Percentiles rank a stretch among this genome's conserved stretches.
These are phyloP conservation scores for Physocephala rufipes DNA, from an alignment of 2,888 invertebrate species.

Conservation along the genomic window DNA sequence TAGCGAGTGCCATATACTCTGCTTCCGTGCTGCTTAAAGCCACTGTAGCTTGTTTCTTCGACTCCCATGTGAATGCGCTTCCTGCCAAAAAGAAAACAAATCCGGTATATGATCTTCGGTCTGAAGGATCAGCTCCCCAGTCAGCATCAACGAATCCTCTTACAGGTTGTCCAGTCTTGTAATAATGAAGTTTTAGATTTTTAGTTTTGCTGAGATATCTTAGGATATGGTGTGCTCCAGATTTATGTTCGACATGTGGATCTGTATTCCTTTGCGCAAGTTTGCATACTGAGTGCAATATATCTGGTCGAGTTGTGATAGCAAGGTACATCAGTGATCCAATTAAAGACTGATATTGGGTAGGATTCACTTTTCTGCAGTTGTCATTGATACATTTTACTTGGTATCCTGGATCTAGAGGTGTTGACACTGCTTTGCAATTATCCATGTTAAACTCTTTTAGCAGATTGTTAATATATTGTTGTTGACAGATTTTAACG, in stretches of 20 bases:
- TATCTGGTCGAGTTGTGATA: slow-evolving; percentile 43
- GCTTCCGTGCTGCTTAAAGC: neutral
- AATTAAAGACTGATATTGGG: slow-evolving; percentile 32
- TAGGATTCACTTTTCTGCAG: slow-evolving; percentile 32
- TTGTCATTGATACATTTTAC: slow-evolving; percentile 27
- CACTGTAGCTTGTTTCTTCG: slow-evolving; percentile 5
- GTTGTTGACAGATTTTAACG: slow-evolving; percentile 33
- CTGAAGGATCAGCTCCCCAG: slow-evolving; percentile 30
- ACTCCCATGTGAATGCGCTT: neutral
- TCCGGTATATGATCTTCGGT: slow-evolving; percentile 14
- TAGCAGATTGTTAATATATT: slow-evolving; percentile 30
- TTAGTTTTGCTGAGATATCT: slow-evolving; percentile 41
- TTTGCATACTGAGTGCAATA: slow-evolving; percentile 46
- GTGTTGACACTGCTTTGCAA: slow-evolving; percentile 26
- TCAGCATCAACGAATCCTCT: slow-evolving; percentile 40
- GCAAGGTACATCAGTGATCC: too few relatives aligned
- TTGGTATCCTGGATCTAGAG: slow-evolving; percentile 36
- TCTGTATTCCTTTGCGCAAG: slow-evolving; percentile 45
- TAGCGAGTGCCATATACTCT: neutral
- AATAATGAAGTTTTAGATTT: neutral
- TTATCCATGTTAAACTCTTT: slow-evolving; percentile 25
- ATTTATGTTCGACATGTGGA: slow-evolving; percentile 46
- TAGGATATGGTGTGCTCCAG: slow-evolving; percentile 44
- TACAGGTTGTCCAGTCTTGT: slow-evolving; percentile 27
- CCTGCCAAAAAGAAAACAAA: neutral